phyloP scores from a whole-genome alignment of 2,888 invertebrate species.

The Thymelicus lineola region DNA sequence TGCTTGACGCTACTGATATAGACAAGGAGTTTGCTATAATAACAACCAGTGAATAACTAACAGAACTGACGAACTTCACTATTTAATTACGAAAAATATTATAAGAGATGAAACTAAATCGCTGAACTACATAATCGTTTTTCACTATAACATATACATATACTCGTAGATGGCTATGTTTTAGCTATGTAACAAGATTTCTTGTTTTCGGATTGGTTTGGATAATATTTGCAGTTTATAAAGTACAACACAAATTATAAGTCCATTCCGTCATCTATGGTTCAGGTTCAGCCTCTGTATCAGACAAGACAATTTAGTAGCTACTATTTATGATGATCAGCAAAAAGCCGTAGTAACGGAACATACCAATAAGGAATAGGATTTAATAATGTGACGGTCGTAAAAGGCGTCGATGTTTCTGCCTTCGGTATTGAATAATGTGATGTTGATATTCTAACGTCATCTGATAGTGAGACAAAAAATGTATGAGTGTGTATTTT shows the following conservation, averaged over 20 bases:
- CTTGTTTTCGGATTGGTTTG: no score
- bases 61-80: no score
- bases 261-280: background rate
- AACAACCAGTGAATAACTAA: background rate
- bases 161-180: no score
- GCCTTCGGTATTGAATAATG: constrained; percentile 21
- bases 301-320: constrained; percentile 46
- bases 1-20: constrained; percentile 2
- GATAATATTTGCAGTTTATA: no score
- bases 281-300: constrained; percentile 32
- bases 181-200: no score
- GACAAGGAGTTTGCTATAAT: background rate
- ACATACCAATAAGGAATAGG: constrained; percentile 70
- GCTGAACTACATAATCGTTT: no score
- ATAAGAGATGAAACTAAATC: no score
- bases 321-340: constrained; percentile 50
- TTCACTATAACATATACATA: no score
- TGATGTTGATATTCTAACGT: constrained; percentile 54
- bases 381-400: constrained; percentile 72
- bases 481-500: background rate
- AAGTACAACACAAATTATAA: background rate
- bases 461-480: constrained; percentile 17
- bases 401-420: constrained; percentile 58
- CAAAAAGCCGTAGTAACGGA: constrained; percentile 72
- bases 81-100: no score